phyloP scores from a whole-genome alignment of 2,797 vertebrate genomes.

The Crocodylus rhombifer region DNA sequence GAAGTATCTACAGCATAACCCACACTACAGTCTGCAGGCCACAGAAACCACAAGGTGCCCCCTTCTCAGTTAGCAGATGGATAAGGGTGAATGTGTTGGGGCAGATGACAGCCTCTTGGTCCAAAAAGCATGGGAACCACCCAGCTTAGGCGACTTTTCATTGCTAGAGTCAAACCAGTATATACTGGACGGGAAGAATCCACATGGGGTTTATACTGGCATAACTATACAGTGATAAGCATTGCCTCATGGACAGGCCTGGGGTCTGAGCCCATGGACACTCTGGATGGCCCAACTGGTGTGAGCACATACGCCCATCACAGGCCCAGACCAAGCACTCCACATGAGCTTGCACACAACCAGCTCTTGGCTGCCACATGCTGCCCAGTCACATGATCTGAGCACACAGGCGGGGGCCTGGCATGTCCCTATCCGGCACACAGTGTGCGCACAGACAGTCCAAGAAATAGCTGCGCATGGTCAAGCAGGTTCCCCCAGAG shows the following conservation, averaged over 20 bases:
- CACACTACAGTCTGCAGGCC: too few relatives aligned
- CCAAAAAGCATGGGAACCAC: too few relatives aligned
- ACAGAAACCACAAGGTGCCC: too few relatives aligned
- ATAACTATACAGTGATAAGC: not conserved
- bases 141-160: too few relatives aligned
- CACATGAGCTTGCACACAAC: not conserved
- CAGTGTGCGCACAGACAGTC: not conserved
- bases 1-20: too few relatives aligned
- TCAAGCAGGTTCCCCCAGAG: too few relatives aligned
- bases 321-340: not conserved
- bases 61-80: too few relatives aligned
- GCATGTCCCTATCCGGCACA: not conserved
- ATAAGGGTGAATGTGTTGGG: too few relatives aligned
- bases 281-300: too few relatives aligned
- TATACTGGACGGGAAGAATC: not conserved
- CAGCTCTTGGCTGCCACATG: not conserved
- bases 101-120: too few relatives aligned
- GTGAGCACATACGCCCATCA: not conserved
- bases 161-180: not conserved
- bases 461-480: not conserved
- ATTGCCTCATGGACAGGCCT: not conserved
- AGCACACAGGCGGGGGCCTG: rapidly evolving
- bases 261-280: too few relatives aligned
- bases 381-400: not conserved
- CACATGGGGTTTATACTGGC: not conserved